Conservation (phyloP, 2,888 invertebrate species). For the Chrysopilus asiliformis region DNA sequence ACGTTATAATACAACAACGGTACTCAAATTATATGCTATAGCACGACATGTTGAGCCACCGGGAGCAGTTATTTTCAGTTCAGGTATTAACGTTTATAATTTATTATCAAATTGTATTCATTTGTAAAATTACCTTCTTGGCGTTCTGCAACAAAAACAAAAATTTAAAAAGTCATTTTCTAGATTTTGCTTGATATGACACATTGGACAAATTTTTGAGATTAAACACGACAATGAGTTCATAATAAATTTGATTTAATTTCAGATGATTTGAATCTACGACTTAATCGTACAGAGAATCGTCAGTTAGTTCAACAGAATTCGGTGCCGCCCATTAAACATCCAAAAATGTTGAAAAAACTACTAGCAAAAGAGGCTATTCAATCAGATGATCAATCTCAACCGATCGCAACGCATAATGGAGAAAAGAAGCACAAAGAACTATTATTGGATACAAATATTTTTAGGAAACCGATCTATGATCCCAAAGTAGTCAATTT, state of each 20-base stretch:
- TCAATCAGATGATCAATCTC: background rate
- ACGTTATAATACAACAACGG: conserved; percentile 54
- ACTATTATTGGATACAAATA: background rate
- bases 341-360: conserved; percentile 35
- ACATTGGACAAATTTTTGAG: background rate
- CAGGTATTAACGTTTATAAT: no score
- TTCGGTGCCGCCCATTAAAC: conserved; percentile 28
- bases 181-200: conserved; percentile 1
- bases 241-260: background rate
- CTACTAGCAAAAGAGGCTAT: conserved; percentile 15
- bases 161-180: no score
- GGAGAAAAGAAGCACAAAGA: conserved; percentile 1
- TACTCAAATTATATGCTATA: conserved; percentile 49
- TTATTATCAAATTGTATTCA: no score
- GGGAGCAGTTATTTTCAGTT: conserved; percentile 58
- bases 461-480: conserved; percentile 4
- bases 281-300: conserved; percentile 35
- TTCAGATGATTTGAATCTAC: conserved; percentile 30
- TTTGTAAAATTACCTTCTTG: no score
- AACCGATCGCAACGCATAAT: conserved; percentile 1
- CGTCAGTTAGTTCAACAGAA: conserved; percentile 22
- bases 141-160: conserved; percentile 1
- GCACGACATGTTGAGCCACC: conserved; percentile 51
- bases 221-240: no score
- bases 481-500: conserved; percentile 5